Percentiles rank a stretch among this genome's conserved stretches.
Evolutionary conservation across 1,140 invertebrate species (phyloP).

Genomic region (Brachionus manjavacas): DNA sequence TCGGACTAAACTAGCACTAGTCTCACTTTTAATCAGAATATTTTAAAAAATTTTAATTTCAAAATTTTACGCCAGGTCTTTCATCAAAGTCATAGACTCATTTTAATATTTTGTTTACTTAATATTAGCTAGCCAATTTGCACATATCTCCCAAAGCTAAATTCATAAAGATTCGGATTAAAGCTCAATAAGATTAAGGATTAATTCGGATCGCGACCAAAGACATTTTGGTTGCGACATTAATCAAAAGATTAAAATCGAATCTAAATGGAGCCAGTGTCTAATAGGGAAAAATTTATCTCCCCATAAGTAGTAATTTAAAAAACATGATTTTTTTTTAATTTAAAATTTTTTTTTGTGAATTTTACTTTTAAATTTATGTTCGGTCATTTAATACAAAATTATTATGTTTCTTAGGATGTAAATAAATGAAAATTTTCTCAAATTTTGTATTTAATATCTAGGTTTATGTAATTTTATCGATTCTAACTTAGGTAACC

Average conservation of each 20-base stretch:
- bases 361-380: neutral
- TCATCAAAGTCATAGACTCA: no score
- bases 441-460: neutral
- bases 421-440: neutral
- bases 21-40: neutral
- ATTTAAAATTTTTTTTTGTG: no score
- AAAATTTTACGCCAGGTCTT: no score
- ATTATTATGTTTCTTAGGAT: neutral
- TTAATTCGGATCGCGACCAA: neutral
- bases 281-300: neutral
- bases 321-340: no score
- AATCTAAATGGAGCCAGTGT: neutral
- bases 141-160: neutral
- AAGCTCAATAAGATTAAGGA: neutral
- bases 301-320: neutral
- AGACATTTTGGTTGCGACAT: neutral
- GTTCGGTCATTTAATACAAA: neutral
- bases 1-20: neutral
- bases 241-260: neutral
- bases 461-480: neutral
- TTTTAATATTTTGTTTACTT: neutral
- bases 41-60: neutral
- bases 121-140: neutral
- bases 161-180: neutral
- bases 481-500: slow-evolving; percentile 1